Conservation (phyloP, 1,140 invertebrate species). For the Schlechtendalia chinensis region DNA sequence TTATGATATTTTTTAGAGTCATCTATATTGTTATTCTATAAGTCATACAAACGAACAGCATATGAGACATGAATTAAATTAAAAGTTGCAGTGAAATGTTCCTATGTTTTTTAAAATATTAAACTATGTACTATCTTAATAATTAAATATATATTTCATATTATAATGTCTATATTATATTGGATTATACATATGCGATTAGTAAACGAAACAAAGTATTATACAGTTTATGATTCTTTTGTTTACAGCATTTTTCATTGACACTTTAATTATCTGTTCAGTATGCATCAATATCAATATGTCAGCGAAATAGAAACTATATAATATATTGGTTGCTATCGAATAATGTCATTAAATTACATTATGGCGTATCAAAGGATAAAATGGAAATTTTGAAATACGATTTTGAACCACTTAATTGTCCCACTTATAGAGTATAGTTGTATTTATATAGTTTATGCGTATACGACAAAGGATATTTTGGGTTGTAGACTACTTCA, state of each 20-base stretch:
- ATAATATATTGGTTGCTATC: background rate
- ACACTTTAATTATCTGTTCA: background rate
- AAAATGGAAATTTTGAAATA: conserved; percentile 9
- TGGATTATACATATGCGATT: no score
- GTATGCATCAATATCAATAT: background rate
- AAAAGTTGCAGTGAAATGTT: no score
- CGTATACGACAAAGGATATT: conserved; percentile 14
- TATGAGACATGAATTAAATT: no score
- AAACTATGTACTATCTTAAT: no score
- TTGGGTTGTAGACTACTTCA: conserved; percentile 19
- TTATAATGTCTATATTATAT: no score
- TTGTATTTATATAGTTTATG: background rate
- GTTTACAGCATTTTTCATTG: background rate
- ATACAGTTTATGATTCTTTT: background rate
- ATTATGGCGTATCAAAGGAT: background rate
- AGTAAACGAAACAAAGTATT: no score
- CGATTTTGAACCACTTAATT: conserved; percentile 15
- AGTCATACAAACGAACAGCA: no score
- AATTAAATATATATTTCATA: no score
- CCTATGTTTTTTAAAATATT: no score
- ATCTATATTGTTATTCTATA: no score
- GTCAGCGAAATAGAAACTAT: background rate
- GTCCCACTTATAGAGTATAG: background rate
- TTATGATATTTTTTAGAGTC: no score
- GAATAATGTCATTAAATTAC: conserved; percentile 15